Evolutionary conservation across 2,888 invertebrate genomes (phyloP), one percentile per base, ranked within the genome.

Genomic region (Trachelus stipa): DNA sequence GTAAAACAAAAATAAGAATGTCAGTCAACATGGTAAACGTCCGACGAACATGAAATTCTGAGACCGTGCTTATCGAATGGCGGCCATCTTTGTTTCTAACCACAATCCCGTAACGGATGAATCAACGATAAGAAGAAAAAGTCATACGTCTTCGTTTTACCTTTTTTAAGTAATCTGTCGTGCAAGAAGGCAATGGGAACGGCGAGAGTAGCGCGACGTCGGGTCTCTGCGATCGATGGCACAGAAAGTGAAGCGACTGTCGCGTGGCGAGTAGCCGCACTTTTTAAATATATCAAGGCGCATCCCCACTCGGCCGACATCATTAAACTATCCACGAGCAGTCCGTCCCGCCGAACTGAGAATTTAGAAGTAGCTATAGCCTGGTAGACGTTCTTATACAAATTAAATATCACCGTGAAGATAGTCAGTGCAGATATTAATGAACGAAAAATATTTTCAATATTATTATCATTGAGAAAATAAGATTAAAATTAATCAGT

Each of bases 201-300:
- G 56, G 23, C 56, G 56, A 56, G 23, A 56, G 56, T 56, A 56
- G 56, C 23, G 6, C 56, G 56, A 15, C 56, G 56, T 56, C 56
- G 1, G 23, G 56, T 6, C 56, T 56, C 56, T 2, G 23, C 56
- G 56, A 56, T 56, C 56, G 56, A 56, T 56, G 56, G 56, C 56
- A 56, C 56, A 15, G 56, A 56, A 56, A 56, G 56, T 31, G 71
- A 80, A 83, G 79, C 78, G 82, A 87, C 85, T 86, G 84, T 80
- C 83, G 81, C 80, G 81, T 85, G 81, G 77, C 74, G 77, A 76
- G 75, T 79, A 75, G 69, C 71, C 31, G 33, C 71, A 33, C 31
- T 71, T 71, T 33, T 71, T 71, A 71, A 71, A 71, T 71, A 33
- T 71, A 71, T 31, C 71, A 71, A 33, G 71, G 56, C 31, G 71